Base-by-base conservation (phyloP, 2,113 vertebrate species). In the Calypte anna region DNA sequence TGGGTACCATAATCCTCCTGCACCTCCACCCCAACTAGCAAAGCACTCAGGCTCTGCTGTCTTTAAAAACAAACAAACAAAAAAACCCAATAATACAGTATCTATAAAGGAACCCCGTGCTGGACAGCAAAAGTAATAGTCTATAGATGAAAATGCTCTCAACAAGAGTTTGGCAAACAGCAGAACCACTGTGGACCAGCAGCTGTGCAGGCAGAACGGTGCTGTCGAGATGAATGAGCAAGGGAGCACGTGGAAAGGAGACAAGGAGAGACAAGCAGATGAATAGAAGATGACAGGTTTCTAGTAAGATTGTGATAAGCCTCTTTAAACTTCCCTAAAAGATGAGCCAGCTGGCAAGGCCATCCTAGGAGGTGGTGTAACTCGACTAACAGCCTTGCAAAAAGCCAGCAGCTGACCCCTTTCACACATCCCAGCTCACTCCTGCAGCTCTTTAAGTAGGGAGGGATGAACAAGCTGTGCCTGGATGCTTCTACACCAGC, bases 251-350 rank as follows among this genome's bases (percentile, higher is more conserved):
- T 20, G 22, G 90, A 48, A 64, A 30, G 64, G 68, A 75, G 90
- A 83, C 33, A 36, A 74, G 73, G 78, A 93, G 82, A 76, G 68
- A 87, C 83, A 84, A 93, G 84, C 7, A 84, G 90, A 83, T 78
- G 95, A 96, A 97, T 75, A 90, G 88, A 94, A 93, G 91, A 90
- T 3, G 86, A 96, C 96, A 94, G 96, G 90, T 95, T 96, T 96
- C 95, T 74, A 93, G 81, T 84, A 72, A 90, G 94, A 96, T 94
- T 94, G 95, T 0, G 28, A 85, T 97, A 96, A 97, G 96, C 95
- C 90, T 97, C 96, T 96, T 96, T 90, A 94, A 95, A 94, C 93
- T 92, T 92, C 88, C 86, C 96, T 95, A 68, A 84, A 88, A 82
- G 95, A 91, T 53, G 88, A 95, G 84, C 84, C 96, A 96, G 93